Base-by-base conservation (phyloP, 92 coral and sea anemone species). In the Blastomussa wellsi region DNA sequence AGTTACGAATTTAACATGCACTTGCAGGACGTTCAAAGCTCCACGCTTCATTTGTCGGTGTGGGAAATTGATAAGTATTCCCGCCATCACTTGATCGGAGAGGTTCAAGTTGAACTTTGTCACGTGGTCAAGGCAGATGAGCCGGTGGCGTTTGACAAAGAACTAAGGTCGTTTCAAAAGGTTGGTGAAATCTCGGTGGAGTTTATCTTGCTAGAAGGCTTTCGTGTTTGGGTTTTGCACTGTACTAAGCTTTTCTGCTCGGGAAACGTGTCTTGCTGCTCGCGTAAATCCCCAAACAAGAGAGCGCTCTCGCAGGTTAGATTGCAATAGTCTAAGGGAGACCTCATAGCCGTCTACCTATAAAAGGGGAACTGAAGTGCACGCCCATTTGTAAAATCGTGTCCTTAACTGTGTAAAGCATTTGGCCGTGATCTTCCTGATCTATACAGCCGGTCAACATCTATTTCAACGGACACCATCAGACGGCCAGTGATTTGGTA, bases 11-110 rank as follows among this genome's bases (percentile, higher is more conserved):
- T 92, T 67, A 39, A 62, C 42, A 72, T 90, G n/a, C 82, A 79
- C 14, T 86, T 74, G 81, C 32, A 47, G 5, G 89, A 85, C 28
- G 73, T 94, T 14, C 79, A 76, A 28, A 84, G 80, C 33, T 85
- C 92, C n/a, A 79, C 79, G 16, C 85, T 94, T 37, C 75, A 67
- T 35, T 65, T 94, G 72, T 85, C 92, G 7, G 91, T 94, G 29
- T 92, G 95, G 94, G 98, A 94, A 53, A 57, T 94, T 55, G 98
- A 94, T 79, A 92, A 88, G 65, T 94, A 92, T 51, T 87, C 94
- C 20, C 81, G 94, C 5, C 92, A 92, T 83, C 93, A 93, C 82
- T 77, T 88, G 86, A 92, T 94, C 28, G 98, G 98, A 39, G 92
- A 94, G 85, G 86, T 91, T 76, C 86, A 88, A 65, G 47, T 90